Evolutionary conservation across 2,797 vertebrate species (phyloP), one percentile per base, ranked within the genome.

Genomic region (Phyllotis vaccarum): DNA sequence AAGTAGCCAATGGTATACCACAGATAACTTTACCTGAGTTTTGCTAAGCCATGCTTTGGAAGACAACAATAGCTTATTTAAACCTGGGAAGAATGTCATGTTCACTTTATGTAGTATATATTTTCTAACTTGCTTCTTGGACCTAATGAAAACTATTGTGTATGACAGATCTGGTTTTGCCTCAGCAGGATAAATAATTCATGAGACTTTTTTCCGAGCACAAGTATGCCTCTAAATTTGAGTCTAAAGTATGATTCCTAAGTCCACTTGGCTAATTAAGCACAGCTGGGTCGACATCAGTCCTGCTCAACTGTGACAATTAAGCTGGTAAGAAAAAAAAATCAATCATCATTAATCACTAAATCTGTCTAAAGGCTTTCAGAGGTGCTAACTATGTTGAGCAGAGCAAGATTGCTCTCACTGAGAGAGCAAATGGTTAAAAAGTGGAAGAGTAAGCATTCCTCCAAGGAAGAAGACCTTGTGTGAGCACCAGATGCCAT

Each of bases 261-360:
- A 98, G 75, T 88, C 96, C 81, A 72, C 72, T 91, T n/a, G 97
- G 78, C 49, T 97, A 97, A 98, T 98, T 97, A 98, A 97, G 49
- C 97, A 97, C 88, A 97, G 87, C 91, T 97, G 89, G 58, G 56
- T 93, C 64, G 97, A 72, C 91, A 94, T 96, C 86, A 91, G 88
- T 91, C 86, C 80, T 95, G 56, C 37, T 91, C 91, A 97, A 97
- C 43, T 58, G 87, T 91, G 98, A 97, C 82, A 5, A 97, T 97
- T 97, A 98, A 97, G 90, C 90, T 92, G 96, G 95, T 96, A 97
- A 97, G 86, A 97, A 97, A 97, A 85, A 16, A 95, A 96, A 98
- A 98, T 97, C 97, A 95, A 98, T 95, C 95, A 96, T 80, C 79
- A 95, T 97, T 98, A 97, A 98, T 98, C 94, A 95, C 96, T 95